These are phyloP conservation scores for Peromyscus polionotus DNA, from an alignment of 2,113 vertebrate genomes.

Conservation along the genomic window DNA sequence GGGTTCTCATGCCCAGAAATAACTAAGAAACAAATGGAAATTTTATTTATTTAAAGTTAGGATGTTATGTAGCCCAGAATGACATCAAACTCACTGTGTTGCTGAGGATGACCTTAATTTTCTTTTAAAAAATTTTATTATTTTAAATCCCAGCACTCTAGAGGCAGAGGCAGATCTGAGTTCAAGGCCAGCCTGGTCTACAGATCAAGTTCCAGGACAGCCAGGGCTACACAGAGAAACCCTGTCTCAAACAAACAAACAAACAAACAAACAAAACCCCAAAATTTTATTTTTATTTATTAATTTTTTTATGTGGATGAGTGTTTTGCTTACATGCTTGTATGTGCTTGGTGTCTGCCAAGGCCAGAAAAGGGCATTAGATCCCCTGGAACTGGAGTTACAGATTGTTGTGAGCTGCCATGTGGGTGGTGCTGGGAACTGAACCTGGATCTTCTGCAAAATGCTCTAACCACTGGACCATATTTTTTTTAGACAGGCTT, in stretches of 20 bases:
- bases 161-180: background rate
- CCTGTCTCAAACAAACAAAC: background rate
- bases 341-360: background rate
- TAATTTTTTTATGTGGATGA: background rate
- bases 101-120: background rate
- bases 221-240: background rate
- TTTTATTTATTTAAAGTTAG: background rate
- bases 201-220: background rate
- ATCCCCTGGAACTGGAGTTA: background rate
- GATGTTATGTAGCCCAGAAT: background rate
- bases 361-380: background rate
- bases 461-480: background rate
- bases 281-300: background rate
- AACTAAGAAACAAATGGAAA: conserved; percentile 45
- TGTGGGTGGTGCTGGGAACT: background rate
- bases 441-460: background rate
- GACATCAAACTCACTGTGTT: background rate
- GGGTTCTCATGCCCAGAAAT: conserved; percentile 32
- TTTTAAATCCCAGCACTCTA: background rate
- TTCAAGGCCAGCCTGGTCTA: background rate
- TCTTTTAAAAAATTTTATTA: background rate
- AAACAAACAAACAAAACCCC: background rate
- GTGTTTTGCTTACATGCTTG: background rate
- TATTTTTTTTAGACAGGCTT: no score
- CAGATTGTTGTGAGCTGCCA: background rate